A percentile compares a stretch with the other conserved stretches of the same genome.
Evolutionary conservation across 23 tunicate genomes (phyloP).

Genomic region (Trididemnum miniatum): DNA sequence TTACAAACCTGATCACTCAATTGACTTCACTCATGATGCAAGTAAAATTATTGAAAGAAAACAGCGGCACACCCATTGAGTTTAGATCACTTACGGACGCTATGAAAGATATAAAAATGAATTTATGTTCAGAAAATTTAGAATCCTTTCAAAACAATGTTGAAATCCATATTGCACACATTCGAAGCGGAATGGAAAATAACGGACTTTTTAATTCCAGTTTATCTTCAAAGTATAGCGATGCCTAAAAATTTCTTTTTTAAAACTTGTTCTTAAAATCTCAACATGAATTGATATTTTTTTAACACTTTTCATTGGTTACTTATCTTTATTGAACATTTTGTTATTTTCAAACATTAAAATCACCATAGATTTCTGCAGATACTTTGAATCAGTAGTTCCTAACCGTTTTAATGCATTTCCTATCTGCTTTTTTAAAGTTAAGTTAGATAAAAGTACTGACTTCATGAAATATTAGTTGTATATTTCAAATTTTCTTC

Average conservation of each 20-base stretch:
- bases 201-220: slow-evolving; percentile 23
- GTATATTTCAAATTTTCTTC: too few relatives aligned
- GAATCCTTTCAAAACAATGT: slow-evolving; percentile 83
- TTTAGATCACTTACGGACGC: slow-evolving; percentile 77
- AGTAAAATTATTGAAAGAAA: slow-evolving; percentile 71
- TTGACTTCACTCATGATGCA: slow-evolving; percentile 82
- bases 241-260: background rate
- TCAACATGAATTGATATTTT: too few relatives aligned
- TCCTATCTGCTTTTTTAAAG: too few relatives aligned
- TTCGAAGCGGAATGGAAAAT: slow-evolving; percentile 83
- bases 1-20: slow-evolving; percentile 56
- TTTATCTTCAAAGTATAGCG: slow-evolving; percentile 15
- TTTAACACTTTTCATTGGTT: too few relatives aligned
- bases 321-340: too few relatives aligned
- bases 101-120: slow-evolving; percentile 68
- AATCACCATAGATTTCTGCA: too few relatives aligned
- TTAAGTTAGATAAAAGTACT: too few relatives aligned
- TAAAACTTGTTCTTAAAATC: too few relatives aligned
- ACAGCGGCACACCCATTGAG: slow-evolving; percentile 59
- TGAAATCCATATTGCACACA: slow-evolving; percentile 89
- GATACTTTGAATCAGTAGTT: too few relatives aligned
- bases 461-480: too few relatives aligned
- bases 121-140: slow-evolving; percentile 44
- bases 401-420: too few relatives aligned
- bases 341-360: too few relatives aligned